Evolutionary conservation across 2,113 vertebrate species (phyloP).

Genomic region (Plotosus lineatus): DNA sequence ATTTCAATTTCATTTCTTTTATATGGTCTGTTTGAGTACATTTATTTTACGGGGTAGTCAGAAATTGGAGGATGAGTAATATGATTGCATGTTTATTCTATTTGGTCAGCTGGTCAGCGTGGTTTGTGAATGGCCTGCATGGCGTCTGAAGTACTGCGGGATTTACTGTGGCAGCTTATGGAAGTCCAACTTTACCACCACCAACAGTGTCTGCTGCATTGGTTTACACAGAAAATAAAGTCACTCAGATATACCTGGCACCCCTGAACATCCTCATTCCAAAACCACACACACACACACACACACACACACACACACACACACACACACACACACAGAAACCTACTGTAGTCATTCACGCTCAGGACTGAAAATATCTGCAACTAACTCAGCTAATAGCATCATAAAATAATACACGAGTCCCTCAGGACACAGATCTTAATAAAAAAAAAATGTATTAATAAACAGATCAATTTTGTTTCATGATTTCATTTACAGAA

Average conservation of each 20-base stretch:
- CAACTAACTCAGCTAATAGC: conserved; percentile 24
- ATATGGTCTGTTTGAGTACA: neutral
- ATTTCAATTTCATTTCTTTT: too few species aligned
- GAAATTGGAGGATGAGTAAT: neutral
- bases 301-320: neutral
- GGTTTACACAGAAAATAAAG: conserved; percentile 40
- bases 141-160: conserved; percentile 9
- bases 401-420: conserved; percentile 36
- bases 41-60: neutral
- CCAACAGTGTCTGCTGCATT: conserved; percentile 27
- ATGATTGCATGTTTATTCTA: neutral
- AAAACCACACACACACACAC: neutral
- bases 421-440: conserved; percentile 30
- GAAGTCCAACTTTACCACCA: neutral
- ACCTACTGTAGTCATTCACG: conserved; percentile 12
- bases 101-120: conserved; percentile 4
- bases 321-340: conserved; percentile 18
- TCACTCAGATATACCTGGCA: conserved; percentile 34
- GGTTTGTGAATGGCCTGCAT: conserved; percentile 6
- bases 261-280: too few species aligned
- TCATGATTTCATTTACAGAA: conserved; percentile 19
- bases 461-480: conserved; percentile 26
- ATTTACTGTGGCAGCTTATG: conserved; percentile 22
- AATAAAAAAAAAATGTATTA: conserved; percentile 17
- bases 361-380: conserved; percentile 32